These are phyloP conservation scores for Andinoacara biseriatus DNA, from an alignment of 2,113 vertebrate species.

Conservation along the genomic window DNA sequence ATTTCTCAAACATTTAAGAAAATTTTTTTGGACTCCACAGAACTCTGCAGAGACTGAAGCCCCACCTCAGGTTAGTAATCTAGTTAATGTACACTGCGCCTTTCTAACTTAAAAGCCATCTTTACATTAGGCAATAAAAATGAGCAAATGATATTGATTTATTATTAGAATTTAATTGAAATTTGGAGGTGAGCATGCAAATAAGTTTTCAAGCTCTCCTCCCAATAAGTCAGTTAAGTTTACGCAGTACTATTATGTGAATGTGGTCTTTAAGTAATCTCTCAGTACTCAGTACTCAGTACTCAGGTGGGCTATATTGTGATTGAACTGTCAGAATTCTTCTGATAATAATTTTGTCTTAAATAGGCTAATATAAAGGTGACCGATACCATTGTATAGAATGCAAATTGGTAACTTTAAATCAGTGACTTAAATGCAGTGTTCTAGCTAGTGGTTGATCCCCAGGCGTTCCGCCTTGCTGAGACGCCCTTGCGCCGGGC, in stretches of 20 bases:
- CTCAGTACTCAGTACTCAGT: no score
- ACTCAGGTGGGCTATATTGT: background rate
- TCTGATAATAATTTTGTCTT: background rate
- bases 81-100: background rate
- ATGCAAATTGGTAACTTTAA: background rate
- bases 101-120: background rate
- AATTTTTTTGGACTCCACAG: constrained; percentile 19
- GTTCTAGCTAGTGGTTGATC: no score
- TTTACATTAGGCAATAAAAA: background rate
- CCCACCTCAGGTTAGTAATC: background rate
- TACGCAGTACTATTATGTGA: background rate
- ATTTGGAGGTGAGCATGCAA: background rate
- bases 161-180: background rate
- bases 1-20: background rate
- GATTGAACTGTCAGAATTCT: background rate
- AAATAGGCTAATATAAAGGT: background rate
- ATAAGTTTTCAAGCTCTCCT: background rate
- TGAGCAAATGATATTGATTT: background rate
- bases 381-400: background rate
- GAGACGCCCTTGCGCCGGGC: no score
- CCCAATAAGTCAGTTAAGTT: no score
- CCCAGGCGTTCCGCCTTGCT: no score
- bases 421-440: background rate
- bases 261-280: background rate
- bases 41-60: constrained; percentile 6